Conservation (phyloP, 2,797 vertebrate species). For the Chaetophractus vellerosus region DNA sequence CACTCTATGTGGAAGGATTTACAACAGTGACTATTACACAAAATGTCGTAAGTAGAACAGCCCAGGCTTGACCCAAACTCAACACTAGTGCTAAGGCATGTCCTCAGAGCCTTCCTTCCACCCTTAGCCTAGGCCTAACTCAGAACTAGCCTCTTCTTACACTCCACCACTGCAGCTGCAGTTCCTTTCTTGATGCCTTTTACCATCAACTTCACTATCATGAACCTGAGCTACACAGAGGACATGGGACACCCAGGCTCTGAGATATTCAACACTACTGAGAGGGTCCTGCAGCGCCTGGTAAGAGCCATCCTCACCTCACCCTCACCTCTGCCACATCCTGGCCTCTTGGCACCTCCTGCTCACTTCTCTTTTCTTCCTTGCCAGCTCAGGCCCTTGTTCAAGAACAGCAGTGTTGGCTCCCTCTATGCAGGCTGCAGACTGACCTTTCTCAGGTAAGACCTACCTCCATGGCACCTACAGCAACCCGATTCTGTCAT, state of each 20-base stretch:
- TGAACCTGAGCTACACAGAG: conserved; percentile 57
- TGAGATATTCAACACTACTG: conserved; percentile 83
- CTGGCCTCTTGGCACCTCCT: too few relatives aligned
- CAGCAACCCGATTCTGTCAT: not conserved
- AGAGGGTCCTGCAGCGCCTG: conserved; percentile 81
- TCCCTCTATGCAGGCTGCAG: conserved; percentile 82
- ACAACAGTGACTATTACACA: not conserved
- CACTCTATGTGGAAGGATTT: not conserved
- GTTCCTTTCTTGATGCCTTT: not conserved
- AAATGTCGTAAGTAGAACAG: not conserved
- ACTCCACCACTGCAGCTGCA: not conserved
- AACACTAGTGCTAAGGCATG: not conserved
- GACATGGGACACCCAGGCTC: conserved; percentile 74
- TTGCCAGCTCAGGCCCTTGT: conserved; percentile 71
- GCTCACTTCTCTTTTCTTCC: not conserved
- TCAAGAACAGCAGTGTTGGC: conserved; percentile 85
- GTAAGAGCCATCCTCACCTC: conserved; percentile 79
- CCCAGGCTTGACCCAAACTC: not conserved
- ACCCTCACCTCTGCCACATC: not conserved
- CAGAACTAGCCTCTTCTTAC: not conserved
- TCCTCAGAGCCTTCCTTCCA: not conserved
- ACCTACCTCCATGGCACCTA: not conserved
- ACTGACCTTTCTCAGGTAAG: conserved; percentile 86
- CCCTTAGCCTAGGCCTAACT: not conserved
- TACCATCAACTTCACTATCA: conserved; percentile 76